Base-by-base conservation (phyloP, 1,140 invertebrate species). In the Phymastichus coffea region DNA sequence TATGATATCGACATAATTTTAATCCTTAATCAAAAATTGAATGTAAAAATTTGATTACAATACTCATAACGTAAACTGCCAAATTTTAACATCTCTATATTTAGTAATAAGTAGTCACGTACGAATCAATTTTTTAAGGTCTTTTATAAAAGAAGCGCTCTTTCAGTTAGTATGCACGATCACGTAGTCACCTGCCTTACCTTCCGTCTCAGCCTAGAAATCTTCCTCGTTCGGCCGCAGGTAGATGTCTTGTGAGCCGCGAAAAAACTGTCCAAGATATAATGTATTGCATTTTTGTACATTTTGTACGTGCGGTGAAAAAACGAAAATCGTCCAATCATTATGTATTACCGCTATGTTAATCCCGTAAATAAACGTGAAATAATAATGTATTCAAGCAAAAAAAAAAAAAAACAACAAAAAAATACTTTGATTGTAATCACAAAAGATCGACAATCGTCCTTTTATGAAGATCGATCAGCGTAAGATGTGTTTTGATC, bases 1-100 rank as follows among this genome's bases (percentile, higher is more conserved):
- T 48, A 55, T 28, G 25, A 22, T 25, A 37, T 59, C 28, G n/a
- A 52, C 26, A 38, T 51, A 35, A 15, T 49, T 25, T 22, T 30
- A 53, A n/a, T n/a, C n/a, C n/a, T 33, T 59, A 46, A 59, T 59
- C 33, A 46, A 59, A n/a, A n/a, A 59, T 23, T 38, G 14, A 12
- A 53, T 46, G 40, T 59, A 46, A 41, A 46, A 19, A 25, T n/a
- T 43, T 15, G 22, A 2, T 15, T n/a, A 28, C 40, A 53, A 37
- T 46, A 47, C 14, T 59, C 41, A n/a, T 33, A 20, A 14, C 41
- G 46, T 20, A 46, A 46, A 14, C 19, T 47, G 41, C 41, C 30
- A 59, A 41, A 59, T 46, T n/a, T n/a, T n/a, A n/a, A n/a, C n/a
- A n/a, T n/a, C n/a, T n/a, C 35, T 17, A n/a, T n/a, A 17, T 30